A percentile compares a stretch with the other conserved stretches of the same genome.
phyloP scores from a whole-genome alignment of 2,888 invertebrate species.

The Epirrita christyi region DNA sequence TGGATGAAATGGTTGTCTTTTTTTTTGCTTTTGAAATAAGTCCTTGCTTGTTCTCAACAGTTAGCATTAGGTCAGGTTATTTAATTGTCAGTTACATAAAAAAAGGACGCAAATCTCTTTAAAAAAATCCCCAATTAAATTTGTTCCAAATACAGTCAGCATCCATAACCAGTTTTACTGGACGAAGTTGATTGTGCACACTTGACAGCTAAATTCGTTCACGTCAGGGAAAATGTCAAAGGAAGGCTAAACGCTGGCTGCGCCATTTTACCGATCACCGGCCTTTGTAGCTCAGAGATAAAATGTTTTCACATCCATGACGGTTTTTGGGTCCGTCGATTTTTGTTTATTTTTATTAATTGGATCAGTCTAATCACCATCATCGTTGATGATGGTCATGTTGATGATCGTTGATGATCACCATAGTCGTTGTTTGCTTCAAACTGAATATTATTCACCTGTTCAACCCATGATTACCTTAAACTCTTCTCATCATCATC shows the following conservation, averaged over 20 bases:
- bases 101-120: conserved; percentile 20
- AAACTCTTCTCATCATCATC: no score
- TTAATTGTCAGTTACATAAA: no score
- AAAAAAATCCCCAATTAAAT: not conserved
- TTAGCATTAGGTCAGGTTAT: no score
- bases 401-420: no score
- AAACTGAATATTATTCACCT: no score
- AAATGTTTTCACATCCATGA: conserved; percentile 31
- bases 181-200: conserved; percentile 48
- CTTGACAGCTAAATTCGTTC: conserved; percentile 54
- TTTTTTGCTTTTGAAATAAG: no score
- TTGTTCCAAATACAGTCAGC: conserved; percentile 13
- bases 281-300: conserved; percentile 40
- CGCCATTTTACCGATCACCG: conserved; percentile 35
- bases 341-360: not conserved
- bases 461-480: no score
- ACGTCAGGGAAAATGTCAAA: conserved; percentile 48
- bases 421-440: no score
- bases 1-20: no score
- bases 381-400: no score
- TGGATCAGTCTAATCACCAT: no score
- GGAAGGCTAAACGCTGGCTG: conserved; percentile 39
- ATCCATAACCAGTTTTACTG: conserved; percentile 32
- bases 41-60: no score
- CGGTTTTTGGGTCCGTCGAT: conserved; percentile 1